Conservation (phyloP, 2,888 invertebrate species). For the Trichopoda pennipes region DNA sequence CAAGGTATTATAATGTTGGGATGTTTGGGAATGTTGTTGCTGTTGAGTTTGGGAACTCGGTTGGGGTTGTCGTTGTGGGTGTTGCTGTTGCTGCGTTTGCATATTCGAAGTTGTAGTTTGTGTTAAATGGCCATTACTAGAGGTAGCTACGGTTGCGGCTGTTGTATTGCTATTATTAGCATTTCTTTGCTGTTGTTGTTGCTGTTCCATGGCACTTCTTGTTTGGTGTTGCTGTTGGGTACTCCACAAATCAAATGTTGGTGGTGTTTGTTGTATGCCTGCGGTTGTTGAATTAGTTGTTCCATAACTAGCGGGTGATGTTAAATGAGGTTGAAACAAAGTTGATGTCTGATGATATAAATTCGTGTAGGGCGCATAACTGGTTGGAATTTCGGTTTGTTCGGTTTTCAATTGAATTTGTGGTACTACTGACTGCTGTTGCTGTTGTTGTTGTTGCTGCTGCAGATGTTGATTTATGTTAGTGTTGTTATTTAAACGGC, state of each 20-base stretch:
- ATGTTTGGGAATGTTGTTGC: slow-evolving; percentile 66
- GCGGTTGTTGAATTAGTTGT: slow-evolving; percentile 43
- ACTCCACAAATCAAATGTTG: slow-evolving; percentile 71
- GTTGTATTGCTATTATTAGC: slow-evolving; percentile 61
- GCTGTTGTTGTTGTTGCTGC: slow-evolving; percentile 22
- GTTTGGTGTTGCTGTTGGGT: slow-evolving; percentile 71
- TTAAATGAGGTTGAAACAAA: slow-evolving; percentile 72
- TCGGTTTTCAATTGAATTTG: slow-evolving; percentile 75
- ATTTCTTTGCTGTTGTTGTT: slow-evolving; percentile 44
- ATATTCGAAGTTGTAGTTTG: slow-evolving; percentile 60
- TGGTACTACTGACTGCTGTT: slow-evolving; percentile 29
- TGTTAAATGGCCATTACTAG: slow-evolving; percentile 57
- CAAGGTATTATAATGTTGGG: slow-evolving; percentile 74
- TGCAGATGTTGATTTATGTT: slow-evolving; percentile 21
- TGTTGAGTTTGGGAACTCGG: slow-evolving; percentile 62
- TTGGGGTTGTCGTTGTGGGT: slow-evolving; percentile 26
- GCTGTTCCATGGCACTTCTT: slow-evolving; percentile 65
- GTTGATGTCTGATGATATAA: slow-evolving; percentile 74
- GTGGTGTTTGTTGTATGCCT: slow-evolving; percentile 54
- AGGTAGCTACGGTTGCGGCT: slow-evolving; percentile 61
- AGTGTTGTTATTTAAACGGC: slow-evolving; percentile 34
- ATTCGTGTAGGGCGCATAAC: slow-evolving; percentile 74
- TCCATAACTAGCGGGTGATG: slow-evolving; percentile 45
- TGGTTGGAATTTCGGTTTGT: slow-evolving; percentile 72
- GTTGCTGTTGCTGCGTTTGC: slow-evolving; percentile 68